Evolutionary conservation across 1,140 invertebrate genomes (phyloP).

Genomic region (Scaptomyza montana): DNA sequence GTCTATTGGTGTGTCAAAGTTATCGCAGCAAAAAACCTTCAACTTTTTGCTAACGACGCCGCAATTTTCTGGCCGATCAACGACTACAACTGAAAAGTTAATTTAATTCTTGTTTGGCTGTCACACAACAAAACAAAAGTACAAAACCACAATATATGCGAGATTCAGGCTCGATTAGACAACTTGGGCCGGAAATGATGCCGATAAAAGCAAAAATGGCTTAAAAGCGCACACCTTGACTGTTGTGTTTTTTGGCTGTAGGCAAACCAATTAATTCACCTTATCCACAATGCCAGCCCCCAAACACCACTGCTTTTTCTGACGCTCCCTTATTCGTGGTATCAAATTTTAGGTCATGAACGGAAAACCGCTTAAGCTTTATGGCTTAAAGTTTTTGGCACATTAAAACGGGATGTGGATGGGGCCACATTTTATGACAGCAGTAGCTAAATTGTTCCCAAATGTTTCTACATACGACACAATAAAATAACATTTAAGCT

Average conservation of each 20-base stretch:
- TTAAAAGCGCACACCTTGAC: conserved; percentile 51
- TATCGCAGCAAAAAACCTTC: conserved; percentile 18
- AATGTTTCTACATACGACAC: conserved; percentile 4
- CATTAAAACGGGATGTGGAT: conserved; percentile 7
- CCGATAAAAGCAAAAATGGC: conserved; percentile 26
- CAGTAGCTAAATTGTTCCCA: no score
- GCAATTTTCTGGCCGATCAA: conserved; percentile 34
- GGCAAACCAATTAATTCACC: conserved; percentile 71
- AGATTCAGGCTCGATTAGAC: conserved; percentile 63
- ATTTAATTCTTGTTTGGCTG: conserved; percentile 63
- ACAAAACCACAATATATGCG: conserved; percentile 35
- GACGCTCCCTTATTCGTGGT: conserved; percentile 48
- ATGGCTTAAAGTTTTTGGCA: conserved; percentile 51
- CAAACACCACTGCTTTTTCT: background rate
- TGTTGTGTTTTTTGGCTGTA: conserved; percentile 28
- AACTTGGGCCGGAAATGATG: conserved; percentile 53
- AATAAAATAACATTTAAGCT: conserved; percentile 20
- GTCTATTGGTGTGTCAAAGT: conserved; percentile 24
- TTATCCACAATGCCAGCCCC: conserved; percentile 13
- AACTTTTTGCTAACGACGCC: background rate
- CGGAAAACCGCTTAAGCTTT: conserved; percentile 35
- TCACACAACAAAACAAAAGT: conserved; percentile 12
- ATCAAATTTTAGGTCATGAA: conserved; percentile 39
- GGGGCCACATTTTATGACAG: no score
- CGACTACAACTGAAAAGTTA: conserved; percentile 42